These are phyloP conservation scores for Sphaerophoria rueppellii DNA, from an alignment of 2,888 invertebrate species.

Conservation along the genomic window DNA sequence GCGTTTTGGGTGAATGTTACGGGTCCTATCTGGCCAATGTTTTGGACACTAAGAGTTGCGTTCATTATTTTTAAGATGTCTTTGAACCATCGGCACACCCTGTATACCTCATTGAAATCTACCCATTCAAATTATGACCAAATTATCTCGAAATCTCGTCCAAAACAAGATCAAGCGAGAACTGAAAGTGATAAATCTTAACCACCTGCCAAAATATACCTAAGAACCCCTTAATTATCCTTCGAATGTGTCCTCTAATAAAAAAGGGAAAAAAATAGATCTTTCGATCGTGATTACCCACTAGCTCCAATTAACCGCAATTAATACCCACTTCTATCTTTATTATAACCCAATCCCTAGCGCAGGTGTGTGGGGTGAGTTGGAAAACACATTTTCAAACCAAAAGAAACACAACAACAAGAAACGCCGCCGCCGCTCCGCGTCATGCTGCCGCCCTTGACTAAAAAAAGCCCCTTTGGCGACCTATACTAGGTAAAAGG, in stretches of 20 bases:
- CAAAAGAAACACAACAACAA: background rate
- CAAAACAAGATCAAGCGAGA: background rate
- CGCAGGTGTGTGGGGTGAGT: slow-evolving; percentile 22
- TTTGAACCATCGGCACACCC: no score
- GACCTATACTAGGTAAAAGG: background rate
- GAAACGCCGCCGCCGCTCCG: slow-evolving; percentile 4
- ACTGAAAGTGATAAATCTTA: slow-evolving; percentile 27
- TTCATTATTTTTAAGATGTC: no score
- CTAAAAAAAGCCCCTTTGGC: slow-evolving; percentile 25
- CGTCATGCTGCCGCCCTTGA: slow-evolving; percentile 24
- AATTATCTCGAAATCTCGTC: no score
- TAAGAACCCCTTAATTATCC: slow-evolving; percentile 22
- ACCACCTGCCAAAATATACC: slow-evolving; percentile 35
- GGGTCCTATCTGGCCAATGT: no score
- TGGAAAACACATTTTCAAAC: slow-evolving; percentile 45
- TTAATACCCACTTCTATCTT: slow-evolving; percentile 64
- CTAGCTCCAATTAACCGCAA: slow-evolving; percentile 62
- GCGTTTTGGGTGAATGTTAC: no score
- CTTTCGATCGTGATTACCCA: slow-evolving; percentile 33
- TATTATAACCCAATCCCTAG: slow-evolving; percentile 36
- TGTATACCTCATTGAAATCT: no score
- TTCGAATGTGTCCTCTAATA: slow-evolving; percentile 32
- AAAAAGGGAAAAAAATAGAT: slow-evolving; percentile 14
- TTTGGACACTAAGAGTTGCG: no score
- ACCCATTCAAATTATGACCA: no score